Percentiles rank a stretch among this genome's conserved stretches.
These are phyloP conservation scores for Euleptes europaea DNA, from an alignment of 2,113 vertebrate genomes.

Conservation along the genomic window DNA sequence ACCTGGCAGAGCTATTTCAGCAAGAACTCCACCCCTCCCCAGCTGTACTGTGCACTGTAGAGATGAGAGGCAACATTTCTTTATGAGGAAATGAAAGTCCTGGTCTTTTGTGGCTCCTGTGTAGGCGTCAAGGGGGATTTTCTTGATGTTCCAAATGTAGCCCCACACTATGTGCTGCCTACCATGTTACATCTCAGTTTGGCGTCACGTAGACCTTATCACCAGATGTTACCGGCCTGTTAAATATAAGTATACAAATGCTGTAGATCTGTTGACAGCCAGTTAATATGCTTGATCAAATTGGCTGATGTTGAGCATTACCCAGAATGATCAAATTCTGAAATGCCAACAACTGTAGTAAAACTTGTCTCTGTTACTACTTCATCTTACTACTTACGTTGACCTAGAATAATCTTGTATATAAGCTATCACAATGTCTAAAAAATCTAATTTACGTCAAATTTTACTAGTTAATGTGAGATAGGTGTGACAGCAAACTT, in stretches of 20 bases:
- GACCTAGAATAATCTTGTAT: not conserved
- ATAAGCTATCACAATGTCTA: not conserved
- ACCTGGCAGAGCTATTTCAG: not conserved
- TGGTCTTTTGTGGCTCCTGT: not conserved
- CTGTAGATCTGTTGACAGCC: not conserved
- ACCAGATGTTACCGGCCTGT: not conserved
- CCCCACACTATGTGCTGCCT: not conserved
- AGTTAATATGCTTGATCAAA: not conserved
- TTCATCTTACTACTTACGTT: not conserved
- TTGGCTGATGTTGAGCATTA: not conserved
- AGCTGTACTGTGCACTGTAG: not conserved
- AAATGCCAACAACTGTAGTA: not conserved
- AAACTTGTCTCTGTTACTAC: not conserved
- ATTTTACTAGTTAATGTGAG: not conserved
- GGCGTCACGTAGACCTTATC: not conserved
- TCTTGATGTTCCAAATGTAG: not conserved
- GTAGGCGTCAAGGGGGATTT: not conserved
- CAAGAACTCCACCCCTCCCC: not conserved
- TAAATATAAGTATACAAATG: not conserved
- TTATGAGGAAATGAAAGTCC: not conserved
- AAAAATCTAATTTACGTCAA: not conserved
- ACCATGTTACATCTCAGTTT: not conserved
- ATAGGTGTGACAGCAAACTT: not conserved
- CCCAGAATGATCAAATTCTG: not conserved
- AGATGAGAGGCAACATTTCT: not conserved